These are phyloP conservation scores for Daktulosphaira vitifoliae DNA, from an alignment of 1,140 invertebrate genomes.

Conservation along the genomic window DNA sequence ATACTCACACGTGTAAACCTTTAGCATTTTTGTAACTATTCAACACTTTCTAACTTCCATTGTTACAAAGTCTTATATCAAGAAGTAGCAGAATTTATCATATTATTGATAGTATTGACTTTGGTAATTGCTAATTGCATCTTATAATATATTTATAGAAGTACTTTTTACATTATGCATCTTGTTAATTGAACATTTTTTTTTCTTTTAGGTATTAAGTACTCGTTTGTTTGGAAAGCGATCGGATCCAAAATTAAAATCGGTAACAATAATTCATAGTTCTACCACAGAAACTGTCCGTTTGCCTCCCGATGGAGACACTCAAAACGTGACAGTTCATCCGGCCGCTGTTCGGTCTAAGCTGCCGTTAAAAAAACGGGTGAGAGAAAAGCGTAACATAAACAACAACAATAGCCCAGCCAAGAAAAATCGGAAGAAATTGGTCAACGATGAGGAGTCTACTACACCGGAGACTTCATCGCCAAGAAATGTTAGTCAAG, in stretches of 20 bases:
- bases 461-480: constrained; percentile 1
- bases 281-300: constrained; percentile 74
- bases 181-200: too few relatives aligned
- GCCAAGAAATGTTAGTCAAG: neutral
- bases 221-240: constrained; percentile 66
- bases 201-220: constrained; percentile 57
- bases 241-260: constrained; percentile 66
- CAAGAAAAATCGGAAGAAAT: constrained; percentile 34
- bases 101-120: too few relatives aligned
- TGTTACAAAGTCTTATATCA: too few relatives aligned
- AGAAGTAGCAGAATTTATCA: too few relatives aligned
- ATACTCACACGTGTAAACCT: too few relatives aligned
- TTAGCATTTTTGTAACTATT: too few relatives aligned
- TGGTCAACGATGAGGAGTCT: neutral
- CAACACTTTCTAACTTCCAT: too few relatives aligned
- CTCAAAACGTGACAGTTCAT: constrained; percentile 55
- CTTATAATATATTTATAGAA: too few relatives aligned
- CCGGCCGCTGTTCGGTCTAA: constrained; percentile 61
- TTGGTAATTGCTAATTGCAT: too few relatives aligned
- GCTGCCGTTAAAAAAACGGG: constrained; percentile 64
- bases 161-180: too few relatives aligned
- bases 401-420: constrained; percentile 35
- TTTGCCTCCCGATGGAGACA: constrained; percentile 59
- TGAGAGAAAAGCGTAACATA: constrained; percentile 47
- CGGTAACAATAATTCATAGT: constrained; percentile 75